phyloP scores from a whole-genome alignment of 2,113 vertebrate species.

The Lagopus leucura region DNA sequence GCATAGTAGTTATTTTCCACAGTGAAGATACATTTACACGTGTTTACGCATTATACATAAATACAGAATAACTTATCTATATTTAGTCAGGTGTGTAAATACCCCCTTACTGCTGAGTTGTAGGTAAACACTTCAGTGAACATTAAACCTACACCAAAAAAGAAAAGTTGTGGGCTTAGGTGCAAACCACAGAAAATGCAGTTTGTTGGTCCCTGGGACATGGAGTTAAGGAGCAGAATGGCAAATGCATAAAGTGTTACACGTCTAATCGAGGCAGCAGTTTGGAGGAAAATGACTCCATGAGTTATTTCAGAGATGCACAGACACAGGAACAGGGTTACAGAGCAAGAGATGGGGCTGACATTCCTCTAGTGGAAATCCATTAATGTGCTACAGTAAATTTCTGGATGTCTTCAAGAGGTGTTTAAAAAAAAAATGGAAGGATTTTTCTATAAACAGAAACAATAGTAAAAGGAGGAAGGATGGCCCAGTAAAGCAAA shows the following conservation, averaged over 20 bases:
- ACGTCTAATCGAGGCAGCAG: neutral
- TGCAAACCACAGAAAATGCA: neutral
- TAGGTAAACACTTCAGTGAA: neutral
- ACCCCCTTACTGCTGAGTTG: neutral
- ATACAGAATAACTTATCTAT: neutral
- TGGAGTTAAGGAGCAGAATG: neutral
- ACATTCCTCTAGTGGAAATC: neutral
- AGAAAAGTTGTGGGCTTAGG: neutral
- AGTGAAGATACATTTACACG: neutral
- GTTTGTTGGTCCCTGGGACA: neutral
- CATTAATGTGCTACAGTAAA: neutral
- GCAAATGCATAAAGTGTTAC: neutral
- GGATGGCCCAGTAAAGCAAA: neutral
- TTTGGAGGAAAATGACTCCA: neutral
- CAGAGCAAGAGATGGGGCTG: neutral
- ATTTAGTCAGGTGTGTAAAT: neutral
- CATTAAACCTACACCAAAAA: neutral
- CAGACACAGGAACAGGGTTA: neutral
- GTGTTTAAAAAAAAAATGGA: neutral
- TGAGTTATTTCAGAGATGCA: neutral
- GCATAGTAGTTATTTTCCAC: neutral
- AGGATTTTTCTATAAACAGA: neutral
- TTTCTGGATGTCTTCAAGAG: neutral
- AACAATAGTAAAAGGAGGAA: neutral
- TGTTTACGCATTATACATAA: neutral